These are phyloP conservation scores for Morone chrysops DNA, from an alignment of 2,113 vertebrate species.

Conservation along the genomic window DNA sequence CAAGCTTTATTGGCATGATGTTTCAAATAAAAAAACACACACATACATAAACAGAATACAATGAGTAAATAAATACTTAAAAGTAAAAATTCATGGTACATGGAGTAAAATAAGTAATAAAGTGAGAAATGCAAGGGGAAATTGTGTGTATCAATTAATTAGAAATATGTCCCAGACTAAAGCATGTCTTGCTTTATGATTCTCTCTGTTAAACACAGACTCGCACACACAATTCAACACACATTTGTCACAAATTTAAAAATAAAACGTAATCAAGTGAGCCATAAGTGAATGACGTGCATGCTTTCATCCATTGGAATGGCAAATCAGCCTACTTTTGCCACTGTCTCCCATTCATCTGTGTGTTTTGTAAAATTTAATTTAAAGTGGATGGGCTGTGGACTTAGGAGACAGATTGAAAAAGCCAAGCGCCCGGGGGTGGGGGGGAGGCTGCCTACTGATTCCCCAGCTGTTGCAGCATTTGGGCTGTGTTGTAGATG, in stretches of 20 bases:
- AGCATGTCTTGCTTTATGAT: conserved; percentile 12
- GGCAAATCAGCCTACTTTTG: conserved; percentile 21
- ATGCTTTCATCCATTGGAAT: neutral
- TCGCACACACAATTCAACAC: neutral
- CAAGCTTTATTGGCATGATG: neutral
- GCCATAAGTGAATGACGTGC: neutral
- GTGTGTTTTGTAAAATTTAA: conserved; percentile 1
- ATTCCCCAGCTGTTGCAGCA: conserved; percentile 64
- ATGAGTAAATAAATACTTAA: neutral
- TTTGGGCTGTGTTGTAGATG: conserved; percentile 42
- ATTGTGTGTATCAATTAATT: neutral
- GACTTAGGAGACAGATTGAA: conserved; percentile 37
- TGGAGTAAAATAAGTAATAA: neutral
- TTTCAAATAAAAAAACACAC: neutral
- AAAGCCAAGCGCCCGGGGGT: conserved; percentile 4
- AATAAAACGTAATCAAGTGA: neutral
- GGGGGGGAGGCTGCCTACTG: conserved; percentile 13
- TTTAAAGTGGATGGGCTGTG: conserved; percentile 37
- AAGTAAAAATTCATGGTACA: neutral
- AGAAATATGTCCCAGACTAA: neutral
- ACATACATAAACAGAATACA: neutral
- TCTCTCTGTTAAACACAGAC: neutral
- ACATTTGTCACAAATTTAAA: neutral
- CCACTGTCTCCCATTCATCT: conserved; percentile 20
- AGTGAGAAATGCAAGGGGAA: neutral